phyloP scores from a whole-genome alignment of 2,888 invertebrate species.

The Drosophila leonis region DNA sequence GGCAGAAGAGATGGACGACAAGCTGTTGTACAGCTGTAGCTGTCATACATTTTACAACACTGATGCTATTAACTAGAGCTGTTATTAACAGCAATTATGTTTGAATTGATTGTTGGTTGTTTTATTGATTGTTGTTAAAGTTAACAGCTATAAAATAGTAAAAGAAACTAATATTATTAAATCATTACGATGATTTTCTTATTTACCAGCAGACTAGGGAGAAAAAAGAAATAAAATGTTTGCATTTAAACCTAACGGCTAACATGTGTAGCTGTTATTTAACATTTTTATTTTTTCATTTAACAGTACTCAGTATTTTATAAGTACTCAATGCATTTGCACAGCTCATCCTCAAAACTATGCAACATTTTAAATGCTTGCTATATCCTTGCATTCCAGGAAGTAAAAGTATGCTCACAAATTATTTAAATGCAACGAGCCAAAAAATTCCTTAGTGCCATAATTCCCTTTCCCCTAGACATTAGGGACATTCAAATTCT shows the following conservation, averaged over 20 bases:
- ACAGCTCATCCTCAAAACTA: not conserved
- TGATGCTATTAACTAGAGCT: not conserved
- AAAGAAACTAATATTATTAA: not conserved
- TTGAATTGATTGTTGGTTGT: not conserved
- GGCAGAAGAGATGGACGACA: not conserved
- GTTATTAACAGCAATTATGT: not conserved
- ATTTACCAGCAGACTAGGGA: not conserved
- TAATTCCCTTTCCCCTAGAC: not conserved
- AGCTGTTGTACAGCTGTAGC: constrained; percentile 18
- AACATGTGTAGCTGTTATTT: not conserved
- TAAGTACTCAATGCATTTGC: not conserved
- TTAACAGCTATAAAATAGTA: not conserved
- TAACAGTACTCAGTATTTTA: no score
- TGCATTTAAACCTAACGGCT: not conserved
- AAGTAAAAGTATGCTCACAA: no score
- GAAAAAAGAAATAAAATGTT: not conserved
- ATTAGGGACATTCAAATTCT: not conserved
- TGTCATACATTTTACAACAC: constrained; percentile 5
- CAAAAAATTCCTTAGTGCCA: not conserved
- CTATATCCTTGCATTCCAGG: not conserved
- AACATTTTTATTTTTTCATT: not conserved
- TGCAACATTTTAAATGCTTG: not conserved
- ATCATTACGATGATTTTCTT: not conserved
- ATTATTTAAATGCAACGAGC: not conserved
- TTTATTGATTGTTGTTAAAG: not conserved